Evolutionary conservation across 2,113 vertebrate genomes (phyloP), one percentile per base, ranked within the genome.

Genomic region (Brienomyrus longianalis): DNA sequence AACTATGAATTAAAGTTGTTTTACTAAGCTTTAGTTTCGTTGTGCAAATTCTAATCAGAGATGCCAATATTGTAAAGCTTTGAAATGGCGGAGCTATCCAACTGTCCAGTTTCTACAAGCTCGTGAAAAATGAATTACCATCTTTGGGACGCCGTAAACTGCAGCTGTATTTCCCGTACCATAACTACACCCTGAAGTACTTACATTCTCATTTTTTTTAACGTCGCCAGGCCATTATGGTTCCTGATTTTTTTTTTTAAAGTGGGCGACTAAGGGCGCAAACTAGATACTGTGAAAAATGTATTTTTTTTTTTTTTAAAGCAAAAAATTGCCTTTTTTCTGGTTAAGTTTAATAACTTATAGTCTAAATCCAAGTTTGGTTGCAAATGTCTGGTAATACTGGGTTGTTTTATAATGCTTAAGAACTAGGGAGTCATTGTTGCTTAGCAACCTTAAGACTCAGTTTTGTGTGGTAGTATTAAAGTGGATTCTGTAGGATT

Each of bases 401-500:
- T 84, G 83, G 35, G 70, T 47, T 84, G 31, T 83, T 83, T 83
- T 84, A n/a, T 48, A 84, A 39, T 84, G 15, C 45, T 83, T 83
- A 48, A 43, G 13, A 19, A 47, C 9, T 27, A n/a, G 39, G 3
- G 7, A 84, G n/a, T 45, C 23, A 86, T 9, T 31, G 85, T 54
- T 86, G 85, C 85, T 54, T 35, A 86, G 85, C 85, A 86, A 86
- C 85, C 19, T 35, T 86, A 86, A 50, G 9, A 35, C 45, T 47
- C 13, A 10, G 21, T 11, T 86, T 86, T 35, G 48, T 19, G 35
- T n/a, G 43, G 39, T 23, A 21, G 7, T 50, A 85, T 50, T 48
- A n/a, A 48, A 84, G 47, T 17, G 45, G 83, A n/a, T 85, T 27
- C 43, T n/a, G 43, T 21, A 85, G 45, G 8, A 11, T 27, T n/a